Evolutionary conservation across 2,797 vertebrate genomes (phyloP), one percentile per base, ranked within the genome.

Genomic region (Sebastes variabilis): DNA sequence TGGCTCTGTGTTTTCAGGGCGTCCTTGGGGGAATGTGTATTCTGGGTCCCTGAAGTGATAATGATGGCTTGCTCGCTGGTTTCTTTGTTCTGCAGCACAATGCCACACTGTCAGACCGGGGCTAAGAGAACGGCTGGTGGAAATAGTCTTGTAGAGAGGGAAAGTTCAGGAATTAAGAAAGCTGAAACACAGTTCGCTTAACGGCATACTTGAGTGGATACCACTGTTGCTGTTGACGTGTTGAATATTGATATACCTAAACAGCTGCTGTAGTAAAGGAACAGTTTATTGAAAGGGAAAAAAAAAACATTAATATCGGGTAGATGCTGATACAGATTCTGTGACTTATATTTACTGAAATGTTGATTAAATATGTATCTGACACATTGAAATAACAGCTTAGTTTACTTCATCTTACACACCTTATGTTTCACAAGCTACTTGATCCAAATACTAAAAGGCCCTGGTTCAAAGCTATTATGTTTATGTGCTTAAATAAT

Each of bases 11-110:
- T 92, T 92, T 79, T 88, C 38, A 66, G 66, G 66, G 36, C 34
- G 11, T 89, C 91, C 86, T 87, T 14, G 80, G 88, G 90, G 87
- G 71, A 77, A 77, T 81, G 32, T 76, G 66, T 83, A 81, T 87
- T 90, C 67, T 70, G 60, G 79, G 80, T 87, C 84, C 89, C 88
- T 88, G 86, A 89, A 86, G 82, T 84, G 86, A 89, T 90, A 91
- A 92, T 92, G 86, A 90, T 81, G 81, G 80, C 83, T 88, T 92
- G 76, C 79, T 87, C 10, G 38, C 71, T 75, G 77, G 71, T 77
- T 83, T 66, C 84, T 91, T 91, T 90, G 88, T 88, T 89, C 76
- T 90, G 76, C 65, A 75, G 61, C 78, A 90, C 84, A 89, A 87
- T 77, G 75, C 72, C 76, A 78, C 9, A 38, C 27, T 90, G 85